Conservation (phyloP, 1,140 invertebrate species). For the Drosophila seguyi region DNA sequence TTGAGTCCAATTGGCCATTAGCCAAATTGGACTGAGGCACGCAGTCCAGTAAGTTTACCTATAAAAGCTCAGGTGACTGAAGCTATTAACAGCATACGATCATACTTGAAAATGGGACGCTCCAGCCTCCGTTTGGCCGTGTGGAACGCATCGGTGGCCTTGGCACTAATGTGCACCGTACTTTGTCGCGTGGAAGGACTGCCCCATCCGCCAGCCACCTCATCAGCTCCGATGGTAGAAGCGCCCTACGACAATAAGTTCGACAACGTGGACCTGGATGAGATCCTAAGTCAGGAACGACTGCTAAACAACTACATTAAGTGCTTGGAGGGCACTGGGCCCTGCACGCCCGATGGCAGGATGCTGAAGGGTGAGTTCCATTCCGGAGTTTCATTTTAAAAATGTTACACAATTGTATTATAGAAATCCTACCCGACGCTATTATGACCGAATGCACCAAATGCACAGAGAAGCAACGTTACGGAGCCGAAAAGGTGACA, state of each 20-base stretch:
- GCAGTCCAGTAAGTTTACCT: constrained; percentile 38
- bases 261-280: constrained; percentile 89
- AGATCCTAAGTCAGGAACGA: constrained; percentile 89
- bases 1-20: constrained; percentile 50
- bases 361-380: constrained; percentile 87
- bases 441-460: constrained; percentile 88
- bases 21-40: constrained; percentile 53
- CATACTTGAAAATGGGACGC: constrained; percentile 15
- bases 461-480: constrained; percentile 87
- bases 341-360: constrained; percentile 89
- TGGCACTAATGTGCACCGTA: constrained; percentile 11
- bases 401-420: not conserved
- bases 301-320: constrained; percentile 89
- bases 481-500: constrained; percentile 86
- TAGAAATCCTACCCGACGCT: constrained; percentile 88
- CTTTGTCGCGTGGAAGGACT: constrained; percentile 23
- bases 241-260: constrained; percentile 89
- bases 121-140: constrained; percentile 1
- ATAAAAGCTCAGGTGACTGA: constrained; percentile 42
- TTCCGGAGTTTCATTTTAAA: not conserved
- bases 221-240: constrained; percentile 24
- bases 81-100: constrained; percentile 14
- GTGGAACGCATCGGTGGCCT: constrained; percentile 1
- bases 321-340: constrained; percentile 88
- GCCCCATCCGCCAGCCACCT: constrained; percentile 63